Evolutionary conservation across 2,888 invertebrate species (phyloP).

Genomic region (Xylota sylvarum): DNA sequence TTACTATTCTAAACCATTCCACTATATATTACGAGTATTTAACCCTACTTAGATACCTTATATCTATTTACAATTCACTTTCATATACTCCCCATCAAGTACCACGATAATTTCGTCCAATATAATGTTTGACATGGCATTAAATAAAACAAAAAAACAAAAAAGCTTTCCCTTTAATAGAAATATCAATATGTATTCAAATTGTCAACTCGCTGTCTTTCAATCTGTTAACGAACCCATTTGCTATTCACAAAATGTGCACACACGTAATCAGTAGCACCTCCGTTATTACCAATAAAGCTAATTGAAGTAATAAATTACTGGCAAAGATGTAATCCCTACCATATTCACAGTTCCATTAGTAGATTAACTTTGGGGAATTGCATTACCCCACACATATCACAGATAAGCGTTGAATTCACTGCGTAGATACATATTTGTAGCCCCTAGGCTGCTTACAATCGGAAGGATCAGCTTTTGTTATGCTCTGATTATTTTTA

Average conservation of each 20-base stretch:
- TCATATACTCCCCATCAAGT: too few relatives aligned
- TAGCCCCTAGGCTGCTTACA: neutral
- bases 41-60: too few relatives aligned
- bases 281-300: conserved; percentile 5
- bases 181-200: neutral
- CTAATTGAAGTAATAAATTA: conserved; percentile 8
- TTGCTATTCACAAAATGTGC: neutral
- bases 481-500: conserved; percentile 12
- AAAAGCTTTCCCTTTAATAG: neutral
- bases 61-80: too few relatives aligned
- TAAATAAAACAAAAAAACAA: neutral
- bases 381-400: neutral
- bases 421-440: neutral
- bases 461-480: neutral
- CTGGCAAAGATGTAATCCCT: neutral
- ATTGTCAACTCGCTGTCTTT: neutral
- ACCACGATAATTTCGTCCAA: too few relatives aligned
- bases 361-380: neutral
- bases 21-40: too few relatives aligned
- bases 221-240: neutral
- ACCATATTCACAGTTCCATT: conserved; percentile 1
- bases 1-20: too few relatives aligned
- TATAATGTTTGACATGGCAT: neutral
- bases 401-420: neutral
- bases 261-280: neutral